phyloP scores from a whole-genome alignment of 2,888 invertebrate genomes.

The Corythucha ciliata region DNA sequence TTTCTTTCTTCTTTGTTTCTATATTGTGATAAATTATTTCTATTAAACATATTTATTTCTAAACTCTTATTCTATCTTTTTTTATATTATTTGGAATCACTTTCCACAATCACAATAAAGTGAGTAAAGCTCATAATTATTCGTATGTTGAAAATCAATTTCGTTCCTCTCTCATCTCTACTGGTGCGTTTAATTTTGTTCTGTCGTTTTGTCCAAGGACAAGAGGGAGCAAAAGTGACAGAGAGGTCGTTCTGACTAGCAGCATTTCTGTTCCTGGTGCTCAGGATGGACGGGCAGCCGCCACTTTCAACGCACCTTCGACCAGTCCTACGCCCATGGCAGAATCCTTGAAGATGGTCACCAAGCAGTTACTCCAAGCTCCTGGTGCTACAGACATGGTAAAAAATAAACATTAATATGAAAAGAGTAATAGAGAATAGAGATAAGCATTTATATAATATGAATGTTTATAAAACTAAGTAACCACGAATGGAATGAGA shows the following conservation, averaged over 20 bases:
- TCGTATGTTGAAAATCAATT: neutral
- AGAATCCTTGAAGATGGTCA: constrained; percentile 51
- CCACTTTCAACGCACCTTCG: constrained; percentile 9
- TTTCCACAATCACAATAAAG: neutral
- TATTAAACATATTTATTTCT: too few species aligned
- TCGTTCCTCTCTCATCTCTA: neutral
- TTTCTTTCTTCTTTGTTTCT: too few species aligned
- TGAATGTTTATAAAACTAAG: too few species aligned
- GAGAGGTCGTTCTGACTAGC: constrained; percentile 24
- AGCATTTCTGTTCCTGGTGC: constrained; percentile 19
- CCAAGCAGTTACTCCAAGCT: constrained; percentile 49
- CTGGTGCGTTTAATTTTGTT: neutral
- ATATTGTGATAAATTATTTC: too few species aligned
- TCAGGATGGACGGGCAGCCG: constrained; percentile 22
- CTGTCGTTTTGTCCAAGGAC: constrained; percentile 21
- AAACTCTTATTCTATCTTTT: too few species aligned
- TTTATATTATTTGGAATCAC: too few species aligned
- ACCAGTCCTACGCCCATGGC: constrained; percentile 41
- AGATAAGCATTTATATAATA: too few species aligned
- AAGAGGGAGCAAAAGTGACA: constrained; percentile 31
- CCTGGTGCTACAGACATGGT: constrained; percentile 41
- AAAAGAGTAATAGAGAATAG: too few species aligned
- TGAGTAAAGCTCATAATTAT: neutral
- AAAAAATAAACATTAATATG: too few species aligned
- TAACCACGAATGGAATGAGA: too few species aligned